Evolutionary conservation across 1,140 invertebrate species (phyloP), one percentile per base, ranked within the genome.

Genomic region (Hycleus phaleratus): DNA sequence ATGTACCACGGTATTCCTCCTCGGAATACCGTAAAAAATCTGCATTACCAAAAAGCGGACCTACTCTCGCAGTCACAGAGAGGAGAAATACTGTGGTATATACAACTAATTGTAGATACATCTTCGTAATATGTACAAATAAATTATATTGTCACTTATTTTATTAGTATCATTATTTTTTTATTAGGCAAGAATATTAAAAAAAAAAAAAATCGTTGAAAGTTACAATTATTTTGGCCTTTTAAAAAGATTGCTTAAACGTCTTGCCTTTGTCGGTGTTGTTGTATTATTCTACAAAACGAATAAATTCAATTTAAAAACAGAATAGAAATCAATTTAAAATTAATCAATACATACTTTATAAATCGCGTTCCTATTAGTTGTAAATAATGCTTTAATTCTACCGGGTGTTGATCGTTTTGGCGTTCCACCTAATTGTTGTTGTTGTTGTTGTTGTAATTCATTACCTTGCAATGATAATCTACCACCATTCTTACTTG

Each of bases 401-500:
- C 67, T 49, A 42, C 64, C 65, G 6, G 69, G 69, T n/a, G 69
- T 72, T 2, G 54, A 49, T 46, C 64, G 69, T 68, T 71, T 74
- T 55, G 44, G 62, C 2, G 67, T 64, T 38, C 64, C 65, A 5
- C 7, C 55, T 25, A 63, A 62, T 50, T 68, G 66, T 6, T 63
- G 52, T 45, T 75, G 71, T 32, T 63, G 62, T 12, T 73, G 58
- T 7, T 62, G 61, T 44, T 64, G 68, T 4, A 64, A n/a, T 56
- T 75, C 73, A 43, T 70, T 73, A 6, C 74, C 81, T 73, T 79
- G 81, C 63, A 77, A 75, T 59, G 86, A 88, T 8, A 82, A 68
- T 59, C 86, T 76, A 1, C 86, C 85, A n/a, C 86, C 86, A 71
- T 88, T 85, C 74, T 89, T 90, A 73, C 86, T 89, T 3, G 88